Conservation (phyloP, 2,797 vertebrate genomes). For the Notolepis coatsorum region DNA sequence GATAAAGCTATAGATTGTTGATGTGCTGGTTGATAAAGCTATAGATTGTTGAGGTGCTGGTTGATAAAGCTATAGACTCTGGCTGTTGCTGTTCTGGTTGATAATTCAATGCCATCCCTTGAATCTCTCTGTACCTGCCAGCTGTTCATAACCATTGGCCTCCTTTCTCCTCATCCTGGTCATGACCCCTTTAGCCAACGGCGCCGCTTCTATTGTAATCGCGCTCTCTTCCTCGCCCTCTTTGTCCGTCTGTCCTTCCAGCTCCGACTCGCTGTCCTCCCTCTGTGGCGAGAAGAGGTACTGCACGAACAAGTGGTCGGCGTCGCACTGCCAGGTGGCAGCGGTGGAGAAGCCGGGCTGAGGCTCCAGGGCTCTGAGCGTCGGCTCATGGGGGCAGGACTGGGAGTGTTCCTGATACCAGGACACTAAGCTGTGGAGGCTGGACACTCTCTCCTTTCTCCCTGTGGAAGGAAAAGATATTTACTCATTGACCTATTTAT, state of each 20-base stretch:
- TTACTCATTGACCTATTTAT: too few species aligned
- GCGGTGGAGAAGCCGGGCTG: slow-evolving; percentile 82
- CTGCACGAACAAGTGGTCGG: slow-evolving; percentile 90
- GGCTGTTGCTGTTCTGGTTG: too few species aligned
- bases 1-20: too few species aligned
- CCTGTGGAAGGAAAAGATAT: slow-evolving; percentile 64
- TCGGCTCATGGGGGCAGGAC: slow-evolving; percentile 89
- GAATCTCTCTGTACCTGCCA: slow-evolving; percentile 57
- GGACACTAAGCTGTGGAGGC: slow-evolving; percentile 85
- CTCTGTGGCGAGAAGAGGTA: slow-evolving; percentile 84
- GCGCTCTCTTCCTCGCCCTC: slow-evolving; percentile 8
- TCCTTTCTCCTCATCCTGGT: slow-evolving; percentile 55
- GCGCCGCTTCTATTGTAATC: neutral
- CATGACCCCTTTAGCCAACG: slow-evolving; percentile 15
- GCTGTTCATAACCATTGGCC: slow-evolving; percentile 27
- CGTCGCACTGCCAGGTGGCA: slow-evolving; percentile 90
- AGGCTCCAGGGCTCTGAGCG: slow-evolving; percentile 84
- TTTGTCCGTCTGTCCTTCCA: slow-evolving; percentile 63
- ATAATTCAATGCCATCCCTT: too few species aligned
- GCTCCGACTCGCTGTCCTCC: slow-evolving; percentile 82
- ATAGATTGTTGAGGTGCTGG: too few species aligned
- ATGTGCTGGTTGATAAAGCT: too few species aligned
- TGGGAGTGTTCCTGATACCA: slow-evolving; percentile 92
- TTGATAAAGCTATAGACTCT: too few species aligned
- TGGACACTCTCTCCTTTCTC: slow-evolving; percentile 81